phyloP scores from a whole-genome alignment of 1,140 invertebrate species.

The Euwallacea fornicatus region DNA sequence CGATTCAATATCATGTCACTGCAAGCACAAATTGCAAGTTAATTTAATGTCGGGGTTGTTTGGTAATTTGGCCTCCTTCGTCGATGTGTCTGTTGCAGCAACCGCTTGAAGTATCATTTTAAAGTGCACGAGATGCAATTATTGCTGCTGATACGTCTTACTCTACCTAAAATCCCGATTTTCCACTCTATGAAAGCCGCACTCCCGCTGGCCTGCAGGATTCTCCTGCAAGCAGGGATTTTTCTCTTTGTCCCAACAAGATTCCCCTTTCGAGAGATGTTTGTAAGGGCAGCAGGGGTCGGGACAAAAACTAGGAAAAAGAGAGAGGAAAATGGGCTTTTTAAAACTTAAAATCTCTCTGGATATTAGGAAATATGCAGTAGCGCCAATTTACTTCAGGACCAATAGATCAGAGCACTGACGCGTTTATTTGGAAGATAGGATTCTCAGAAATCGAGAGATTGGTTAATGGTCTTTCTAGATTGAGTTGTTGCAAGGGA shows the following conservation, averaged over 20 bases:
- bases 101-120: slow-evolving; percentile 13
- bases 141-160: background rate
- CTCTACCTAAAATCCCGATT: slow-evolving; percentile 58
- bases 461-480: no score
- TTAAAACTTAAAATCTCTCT: no score
- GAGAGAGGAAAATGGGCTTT: background rate
- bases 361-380: no score
- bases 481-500: no score
- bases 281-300: slow-evolving; percentile 63
- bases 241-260: slow-evolving; percentile 51
- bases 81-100: slow-evolving; percentile 7
- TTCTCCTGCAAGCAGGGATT: slow-evolving; percentile 57
- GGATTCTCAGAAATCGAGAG: no score
- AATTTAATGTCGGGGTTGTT: slow-evolving; percentile 21
- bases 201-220: slow-evolving; percentile 48
- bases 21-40: slow-evolving; percentile 42
- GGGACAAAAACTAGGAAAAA: slow-evolving; percentile 61
- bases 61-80: slow-evolving; percentile 22
- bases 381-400: no score
- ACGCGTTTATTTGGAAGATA: no score
- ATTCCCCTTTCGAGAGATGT: slow-evolving; percentile 51
- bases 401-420: no score
- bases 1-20: slow-evolving; percentile 56
- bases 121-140: no score
- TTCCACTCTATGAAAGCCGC: slow-evolving; percentile 53